Base-by-base conservation (phyloP, 2,113 vertebrate species). In the Steatornis caripensis region DNA sequence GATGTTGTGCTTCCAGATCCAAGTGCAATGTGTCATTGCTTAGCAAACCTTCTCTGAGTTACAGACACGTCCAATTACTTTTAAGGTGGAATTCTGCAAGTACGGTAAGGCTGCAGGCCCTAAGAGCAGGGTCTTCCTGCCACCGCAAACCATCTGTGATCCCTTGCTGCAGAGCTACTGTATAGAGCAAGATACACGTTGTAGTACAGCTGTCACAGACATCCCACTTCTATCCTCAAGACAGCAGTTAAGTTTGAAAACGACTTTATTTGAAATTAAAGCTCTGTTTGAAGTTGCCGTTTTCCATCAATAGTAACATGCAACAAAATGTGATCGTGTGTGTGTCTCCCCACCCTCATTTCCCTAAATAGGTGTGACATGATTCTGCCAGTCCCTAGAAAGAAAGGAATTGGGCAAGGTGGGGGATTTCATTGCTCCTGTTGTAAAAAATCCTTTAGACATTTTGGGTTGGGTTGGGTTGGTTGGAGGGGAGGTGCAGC, bases 1-100 rank as follows among this genome's bases (percentile, higher is more conserved):
- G 99, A 99, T 99, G 99, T 99, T 99, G 96, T 76, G 61, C 91
- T 95, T 97, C 82, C 48, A 94, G 87, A 97, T 98, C 98, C 98
- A 98, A 98, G 93, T 92, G 97, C 96, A 97, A 97, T 98, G 97
- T 99, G 98, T 99, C 98, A 99, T 98, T 97, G 94, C 95, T 97
- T 95, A 95, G 53, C 85, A 95, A 97, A 95, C 95, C 78, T 87
- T 96, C 96, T 97, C 97, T 91, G 96, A 77, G 60, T 93, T 93
- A 49, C 41, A 91, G 95, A 93, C 45, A 72, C 7, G 0, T 84
- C 96, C 96, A 91, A 93, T 93, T 94, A 96, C 96, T 97, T 96
- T 98, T 98, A 98, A 98, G 98, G 98, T 98, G 98, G 98, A 98
- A 98, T 97, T 97, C 82, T 87, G 78, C 84, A 88, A 97, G 90